Evolutionary conservation across 2,888 invertebrate species (phyloP).

Genomic region (Epirrhoe alternata): DNA sequence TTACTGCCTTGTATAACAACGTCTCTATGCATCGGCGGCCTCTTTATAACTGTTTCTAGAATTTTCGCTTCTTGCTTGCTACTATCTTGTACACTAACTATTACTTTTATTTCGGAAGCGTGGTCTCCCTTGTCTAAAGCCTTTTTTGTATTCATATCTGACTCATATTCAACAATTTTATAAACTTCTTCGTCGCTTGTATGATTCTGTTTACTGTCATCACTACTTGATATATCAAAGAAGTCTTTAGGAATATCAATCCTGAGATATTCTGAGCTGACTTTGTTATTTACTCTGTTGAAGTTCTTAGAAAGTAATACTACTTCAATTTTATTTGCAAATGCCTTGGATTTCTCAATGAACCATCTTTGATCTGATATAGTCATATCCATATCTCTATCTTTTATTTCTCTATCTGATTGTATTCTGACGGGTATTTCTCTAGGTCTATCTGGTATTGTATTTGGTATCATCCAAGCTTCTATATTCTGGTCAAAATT

Average conservation of each 20-base stretch:
- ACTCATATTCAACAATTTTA: constrained; percentile 74
- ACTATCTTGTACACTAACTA: constrained; percentile 54
- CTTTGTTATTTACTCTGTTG: constrained; percentile 43
- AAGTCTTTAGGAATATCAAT: constrained; percentile 73
- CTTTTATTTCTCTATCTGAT: constrained; percentile 28
- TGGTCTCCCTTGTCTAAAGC: constrained; percentile 50
- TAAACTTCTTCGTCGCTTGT: constrained; percentile 72
- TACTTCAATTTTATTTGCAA: constrained; percentile 65
- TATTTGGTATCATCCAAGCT: constrained; percentile 74
- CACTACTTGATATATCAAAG: constrained; percentile 58
- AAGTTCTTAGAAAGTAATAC: constrained; percentile 63
- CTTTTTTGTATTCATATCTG: constrained; percentile 51
- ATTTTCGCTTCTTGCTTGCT: constrained; percentile 49
- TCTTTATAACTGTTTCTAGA: constrained; percentile 53
- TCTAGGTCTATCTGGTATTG: constrained; percentile 49
- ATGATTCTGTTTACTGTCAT: constrained; percentile 50
- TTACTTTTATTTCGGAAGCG: constrained; percentile 49
- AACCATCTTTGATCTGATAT: constrained; percentile 64
- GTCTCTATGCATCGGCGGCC: constrained; percentile 52
- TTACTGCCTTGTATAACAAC: constrained; percentile 62
- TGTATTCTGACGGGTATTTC: constrained; percentile 38
- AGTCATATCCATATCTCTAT: constrained; percentile 53
- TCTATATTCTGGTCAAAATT: constrained; percentile 66
- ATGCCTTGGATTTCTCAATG: constrained; percentile 65
- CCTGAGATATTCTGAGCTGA: constrained; percentile 63